Evolutionary conservation across 2,113 vertebrate genomes (phyloP), one percentile per base, ranked within the genome.

Genomic region (Macrotus californicus): DNA sequence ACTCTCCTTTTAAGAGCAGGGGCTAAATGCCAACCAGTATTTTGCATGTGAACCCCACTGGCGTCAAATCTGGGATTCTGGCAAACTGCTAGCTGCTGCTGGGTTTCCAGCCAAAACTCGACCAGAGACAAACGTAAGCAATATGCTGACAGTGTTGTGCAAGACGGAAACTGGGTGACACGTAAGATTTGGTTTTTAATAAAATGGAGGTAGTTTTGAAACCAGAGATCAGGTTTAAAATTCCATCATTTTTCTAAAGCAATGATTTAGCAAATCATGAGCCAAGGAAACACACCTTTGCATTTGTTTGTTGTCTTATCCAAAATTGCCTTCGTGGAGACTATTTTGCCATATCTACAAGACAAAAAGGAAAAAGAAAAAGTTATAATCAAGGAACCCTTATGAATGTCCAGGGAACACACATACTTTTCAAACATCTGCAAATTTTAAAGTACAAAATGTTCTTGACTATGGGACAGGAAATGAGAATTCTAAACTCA

Each of bases 291-390:
- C 91, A 84, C 98, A 99, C 99, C 99, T 99, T 99, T 99, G 98
- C 99, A 99, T 98, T 99, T 99, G 98, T 99, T 99, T 94, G 99
- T 99, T 76, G 99, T 99, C 98, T 99, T 99, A 98, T 99, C 99
- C 99, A 99, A 98, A 98, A 99, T 99, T 86, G 99, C 99, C 97
- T 99, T 99, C 1, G 99, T 99, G 96, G 99, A 99, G 80, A 99
- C 99, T 81, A 99, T 99, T 99, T 99, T 99, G 94, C 99, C 99
- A 95, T 99, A 99, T 98, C 99, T 99, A 97, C 97, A 98, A 98
- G 77, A 76, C 39, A 85, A 73, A 70, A 81, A 97, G 98, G 97
- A 98, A 87, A 98, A 95, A 6, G 41, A 94, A 88, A 41, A 89
- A 41, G 95, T 96, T 96, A 95, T 11, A 76, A 92, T 69, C 56